Conservation (phyloP, 2,113 vertebrate genomes). For the Hiodon tergisus region DNA sequence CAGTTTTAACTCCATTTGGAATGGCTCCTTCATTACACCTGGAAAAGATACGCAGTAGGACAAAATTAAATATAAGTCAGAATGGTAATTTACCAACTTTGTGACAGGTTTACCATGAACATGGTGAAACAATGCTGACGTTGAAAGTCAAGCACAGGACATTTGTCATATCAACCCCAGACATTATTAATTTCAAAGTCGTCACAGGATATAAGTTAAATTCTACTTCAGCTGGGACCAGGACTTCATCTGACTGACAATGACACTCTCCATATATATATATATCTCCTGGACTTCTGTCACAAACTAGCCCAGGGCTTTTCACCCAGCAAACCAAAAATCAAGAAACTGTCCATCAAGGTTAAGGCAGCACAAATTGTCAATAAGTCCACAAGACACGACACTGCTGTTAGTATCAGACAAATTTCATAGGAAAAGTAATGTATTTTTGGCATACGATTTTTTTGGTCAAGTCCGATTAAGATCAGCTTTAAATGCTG, state of each 20-base stretch:
- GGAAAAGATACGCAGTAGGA: conserved; percentile 11
- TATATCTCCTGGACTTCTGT: neutral
- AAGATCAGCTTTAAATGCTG: neutral
- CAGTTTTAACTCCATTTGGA: neutral
- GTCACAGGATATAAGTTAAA: neutral
- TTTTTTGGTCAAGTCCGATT: neutral
- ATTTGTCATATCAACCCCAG: neutral
- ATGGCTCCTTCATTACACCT: conserved; percentile 1
- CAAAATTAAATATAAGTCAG: neutral
- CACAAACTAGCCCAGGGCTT: neutral
- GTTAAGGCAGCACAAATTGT: neutral
- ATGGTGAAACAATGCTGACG: neutral
- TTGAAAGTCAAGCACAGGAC: neutral
- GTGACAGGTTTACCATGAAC: neutral
- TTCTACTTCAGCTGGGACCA: neutral
- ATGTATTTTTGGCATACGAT: neutral
- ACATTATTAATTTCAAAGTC: neutral
- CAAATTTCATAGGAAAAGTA: neutral
- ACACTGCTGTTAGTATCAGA: neutral
- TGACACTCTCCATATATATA: neutral
- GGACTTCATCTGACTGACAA: neutral
- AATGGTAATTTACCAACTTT: neutral
- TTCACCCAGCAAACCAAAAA: neutral
- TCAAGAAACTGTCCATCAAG: neutral
- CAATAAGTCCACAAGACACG: neutral